Evolutionary conservation across 2,797 vertebrate genomes (phyloP), one percentile per base, ranked within the genome.

Genomic region (Sebastes ruberrimus): DNA sequence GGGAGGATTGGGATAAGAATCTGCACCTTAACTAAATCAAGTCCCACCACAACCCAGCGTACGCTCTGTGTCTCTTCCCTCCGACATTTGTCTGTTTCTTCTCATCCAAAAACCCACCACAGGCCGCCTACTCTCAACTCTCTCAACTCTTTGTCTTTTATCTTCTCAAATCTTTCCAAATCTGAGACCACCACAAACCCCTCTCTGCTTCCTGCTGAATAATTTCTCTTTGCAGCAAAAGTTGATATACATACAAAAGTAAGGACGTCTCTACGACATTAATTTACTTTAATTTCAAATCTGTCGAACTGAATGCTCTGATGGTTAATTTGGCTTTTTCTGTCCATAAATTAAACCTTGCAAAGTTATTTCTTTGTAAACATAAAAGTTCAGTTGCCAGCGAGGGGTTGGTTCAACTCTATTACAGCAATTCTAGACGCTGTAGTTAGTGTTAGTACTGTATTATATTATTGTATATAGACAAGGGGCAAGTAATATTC

Each of bases 111-210:
- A 94, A 92, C 93, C 93, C 94, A 95, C 94, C 94, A 91, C 94
- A 94, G 88, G 71, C 86, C 89, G 86, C 92, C 90, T 89, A 91
- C 91, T 87, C 89, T 78, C 78, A n/a, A n/a, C 79, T 84, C 74
- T 90, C 60, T 82, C 30, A 77, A 59, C 72, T 72, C 61, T 76
- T 79, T 59, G 8, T 65, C 83, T 92, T 93, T 86, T 81, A 85
- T 90, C 86, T 86, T 23, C 66, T 82, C 65, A 81, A 94, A 90
- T 91, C 88, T 92, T 81, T 90, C 56, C 14, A 87, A 94, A 95
- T 95, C 95, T 92, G 89, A 93, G 94, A 95, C 94, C 94, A 94
- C 95, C 94, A 88, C 93, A 94, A 94, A 88, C 88, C 91, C 86
- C 84, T 57, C 56, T 30, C 35, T 35, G 76, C 80, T 89, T 90